A percentile compares a stretch with the other conserved stretches of the same genome.
phyloP scores from a whole-genome alignment of 2,113 vertebrate species.

The Callipepla squamata region DNA sequence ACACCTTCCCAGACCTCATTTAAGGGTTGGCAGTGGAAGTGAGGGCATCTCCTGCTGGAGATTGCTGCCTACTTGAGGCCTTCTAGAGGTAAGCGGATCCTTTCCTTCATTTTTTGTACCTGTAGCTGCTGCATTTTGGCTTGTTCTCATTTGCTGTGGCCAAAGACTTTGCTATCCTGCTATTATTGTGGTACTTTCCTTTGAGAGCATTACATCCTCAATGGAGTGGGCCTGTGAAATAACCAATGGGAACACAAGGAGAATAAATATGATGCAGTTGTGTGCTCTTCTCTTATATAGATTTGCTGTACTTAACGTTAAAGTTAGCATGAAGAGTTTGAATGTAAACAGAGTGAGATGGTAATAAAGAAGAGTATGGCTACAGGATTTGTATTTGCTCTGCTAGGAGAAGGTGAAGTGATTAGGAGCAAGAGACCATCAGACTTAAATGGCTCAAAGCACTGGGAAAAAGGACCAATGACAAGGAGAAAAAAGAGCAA shows the following conservation, averaged over 20 bases:
- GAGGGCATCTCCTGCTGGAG: too few relatives aligned
- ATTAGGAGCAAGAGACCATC: not conserved
- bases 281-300: not conserved
- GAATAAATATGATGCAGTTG: not conserved
- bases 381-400: not conserved
- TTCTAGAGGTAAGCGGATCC: too few relatives aligned
- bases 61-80: too few relatives aligned
- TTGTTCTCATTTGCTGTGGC: too few relatives aligned
- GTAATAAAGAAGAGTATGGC: not conserved
- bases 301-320: not conserved
- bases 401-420: not conserved
- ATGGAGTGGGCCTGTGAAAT: not conserved
- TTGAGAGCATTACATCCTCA: not conserved
- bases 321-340: not conserved
- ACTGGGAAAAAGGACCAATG: not conserved
- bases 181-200: too few relatives aligned
- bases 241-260: not conserved
- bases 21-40: too few relatives aligned
- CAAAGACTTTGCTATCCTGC: too few relatives aligned
- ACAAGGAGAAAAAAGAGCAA: not conserved
- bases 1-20: too few relatives aligned
- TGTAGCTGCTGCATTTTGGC: too few relatives aligned
- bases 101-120: too few relatives aligned
- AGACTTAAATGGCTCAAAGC: not conserved
- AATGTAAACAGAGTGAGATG: not conserved